Percentiles rank a stretch among this genome's conserved stretches.
These are phyloP conservation scores for Scatophagus argus DNA, from an alignment of 2,113 vertebrate species.

Conservation along the genomic window DNA sequence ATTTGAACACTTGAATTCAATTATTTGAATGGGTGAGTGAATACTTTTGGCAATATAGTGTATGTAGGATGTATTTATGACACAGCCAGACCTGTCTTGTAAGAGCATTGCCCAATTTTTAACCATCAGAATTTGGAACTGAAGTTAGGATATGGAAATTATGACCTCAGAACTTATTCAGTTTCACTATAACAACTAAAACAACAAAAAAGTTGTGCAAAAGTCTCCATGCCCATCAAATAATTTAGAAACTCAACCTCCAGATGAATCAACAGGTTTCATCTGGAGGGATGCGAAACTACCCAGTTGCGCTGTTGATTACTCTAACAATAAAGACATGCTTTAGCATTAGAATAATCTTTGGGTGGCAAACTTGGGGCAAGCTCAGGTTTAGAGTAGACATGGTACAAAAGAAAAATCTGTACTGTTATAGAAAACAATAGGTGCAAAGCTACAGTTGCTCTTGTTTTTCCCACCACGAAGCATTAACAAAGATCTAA, in stretches of 20 bases:
- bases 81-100: background rate
- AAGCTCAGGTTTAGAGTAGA: background rate
- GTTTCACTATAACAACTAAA: too few species aligned
- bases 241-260: background rate
- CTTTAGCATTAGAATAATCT: slow-evolving; percentile 1
- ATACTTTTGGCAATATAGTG: too few species aligned
- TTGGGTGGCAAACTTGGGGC: background rate
- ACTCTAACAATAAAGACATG: too few species aligned
- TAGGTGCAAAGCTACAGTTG: background rate
- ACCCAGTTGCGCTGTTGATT: too few species aligned
- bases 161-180: background rate
- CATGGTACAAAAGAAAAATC: background rate
- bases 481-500: slow-evolving; percentile 15
- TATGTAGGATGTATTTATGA: background rate
- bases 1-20: too few species aligned
- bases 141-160: background rate
- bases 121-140: too few species aligned
- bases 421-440: background rate
- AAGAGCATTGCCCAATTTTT: background rate
- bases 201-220: background rate
- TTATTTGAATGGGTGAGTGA: too few species aligned
- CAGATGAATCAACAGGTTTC: background rate
- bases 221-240: background rate
- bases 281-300: too few species aligned
- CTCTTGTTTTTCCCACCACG: slow-evolving; percentile 15